Evolutionary conservation across 1,140 invertebrate genomes (phyloP), one percentile per base, ranked within the genome.

Genomic region (Paramacrobiotus metropolitanus): DNA sequence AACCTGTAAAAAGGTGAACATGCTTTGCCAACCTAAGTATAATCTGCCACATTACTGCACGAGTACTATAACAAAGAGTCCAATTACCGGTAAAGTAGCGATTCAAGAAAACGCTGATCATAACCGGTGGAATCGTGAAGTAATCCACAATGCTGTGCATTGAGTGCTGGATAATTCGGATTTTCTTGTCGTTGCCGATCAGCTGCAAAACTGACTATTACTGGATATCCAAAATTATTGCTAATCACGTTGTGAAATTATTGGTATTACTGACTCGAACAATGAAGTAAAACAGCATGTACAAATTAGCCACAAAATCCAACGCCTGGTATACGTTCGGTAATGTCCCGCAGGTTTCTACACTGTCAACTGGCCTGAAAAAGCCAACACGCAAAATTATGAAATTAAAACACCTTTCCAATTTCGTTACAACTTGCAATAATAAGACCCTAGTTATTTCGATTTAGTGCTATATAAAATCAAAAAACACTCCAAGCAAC

Each of bases 131-230:
- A 20, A 55, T 55, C 24, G 48, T 55, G 24, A 55, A 55, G 48
- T 55, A 55, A 28, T 55, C 48, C 48, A 55, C 48, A 55, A 55
- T 55, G 15, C 15, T 20, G 28, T 55, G 48, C 48, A 55, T 55
- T 20, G 48, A 55, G 24, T 28, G 48, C 48, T 20, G 48, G 15
- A 55, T 24, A 9, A 55, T 55, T 15, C 28, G 15, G 4, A 55
- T 4, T 28, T 55, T 55, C 24, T 55, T 55, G 4, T 55, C 48
- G 48, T 55, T 55, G 4, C 48, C 48, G 4, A 55, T 9, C 9
- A 55, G 15, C 48, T 55, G 48, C 9, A 55, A 55, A 9, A 55
- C n/a, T n/a, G n/a, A n/a, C n/a, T n/a, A n/a, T n/a, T n/a, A n/a
- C n/a, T n/a, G n/a, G n/a, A 40, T n/a, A 40, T n/a, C 9, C 9